Base-by-base conservation (phyloP, 2,888 invertebrate species). In the Ptycholaimellus sp. region DNA sequence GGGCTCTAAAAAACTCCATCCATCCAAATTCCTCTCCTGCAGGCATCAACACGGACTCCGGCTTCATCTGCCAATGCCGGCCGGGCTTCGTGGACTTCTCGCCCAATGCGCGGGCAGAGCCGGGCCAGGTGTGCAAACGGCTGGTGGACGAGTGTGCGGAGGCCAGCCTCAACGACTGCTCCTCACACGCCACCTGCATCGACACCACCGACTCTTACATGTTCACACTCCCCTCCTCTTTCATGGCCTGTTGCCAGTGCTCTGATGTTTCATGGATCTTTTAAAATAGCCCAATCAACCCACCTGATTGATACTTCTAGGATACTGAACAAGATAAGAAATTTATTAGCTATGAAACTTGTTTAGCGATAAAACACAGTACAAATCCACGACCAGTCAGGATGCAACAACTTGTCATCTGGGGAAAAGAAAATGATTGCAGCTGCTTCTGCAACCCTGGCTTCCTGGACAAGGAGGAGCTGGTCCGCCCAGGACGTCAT, bases 81-180 rank as follows among this genome's bases (percentile, higher is more conserved):
- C 45, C 49, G n/a, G 54, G 53, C 20, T 56, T 43, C 44, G 48
- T 56, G 34, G 56, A 56, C 40, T 48, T 49, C 33, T 56, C 56
- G 14, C 56, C 56, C 18, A 56, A 54, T 37, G 52, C 51, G 3
- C 49, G 31, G 11, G 11, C 25, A 7, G 36, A 37, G 42, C 46
- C 48, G 3, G 54, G 55, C 30, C 39, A 50, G 33, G 46, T 56
- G 6, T 55, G 55, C 41, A 47, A 47, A 25, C 43, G 45, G 33
- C 36, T 51, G 25, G 47, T 55, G 18, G 49, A 56, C 40, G 56
- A 56, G 38, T 56, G 56, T 36, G 30, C 42, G 3, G 28, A 41
- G 9, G 17, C 16, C 11, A 22, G 19, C 11, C 29, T 25, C n/a
- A 28, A 37, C 27, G 32, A 35, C 27, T 42, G 41, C 25, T n/a